A percentile compares a stretch with the other conserved stretches of the same genome.
Conservation (phyloP, 2,888 invertebrate genomes). For the Nipponacmea schrenckii region DNA sequence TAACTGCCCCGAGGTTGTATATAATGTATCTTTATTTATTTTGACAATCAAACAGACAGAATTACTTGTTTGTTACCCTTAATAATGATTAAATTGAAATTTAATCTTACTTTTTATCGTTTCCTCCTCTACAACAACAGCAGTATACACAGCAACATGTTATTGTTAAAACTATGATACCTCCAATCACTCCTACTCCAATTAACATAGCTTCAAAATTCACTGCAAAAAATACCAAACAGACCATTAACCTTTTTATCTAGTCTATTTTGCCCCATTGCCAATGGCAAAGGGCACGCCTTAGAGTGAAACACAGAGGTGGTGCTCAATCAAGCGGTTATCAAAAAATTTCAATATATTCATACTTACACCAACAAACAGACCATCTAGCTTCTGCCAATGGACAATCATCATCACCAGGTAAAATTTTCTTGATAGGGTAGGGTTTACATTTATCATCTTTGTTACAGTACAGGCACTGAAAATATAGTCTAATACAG, state of each 20-base stretch:
- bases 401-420: background rate
- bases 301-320: no score
- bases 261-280: no score
- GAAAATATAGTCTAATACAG: background rate
- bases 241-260: no score
- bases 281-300: no score
- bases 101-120: slow-evolving; percentile 21
- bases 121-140: slow-evolving; percentile 30
- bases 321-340: no score
- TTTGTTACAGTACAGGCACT: background rate
- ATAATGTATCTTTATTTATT: no score
- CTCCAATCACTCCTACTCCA: slow-evolving; percentile 28
- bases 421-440: background rate
- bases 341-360: background rate
- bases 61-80: no score
- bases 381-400: background rate
- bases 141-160: slow-evolving; percentile 27
- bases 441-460: background rate
- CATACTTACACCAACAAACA: background rate
- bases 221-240: slow-evolving; percentile 22
- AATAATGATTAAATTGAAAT: no score
- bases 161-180: slow-evolving; percentile 27
- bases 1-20: no score
- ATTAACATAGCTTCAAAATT: slow-evolving; percentile 36
- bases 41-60: no score